phyloP scores from a whole-genome alignment of 2,888 invertebrate species.

The Lapara coniferarum region DNA sequence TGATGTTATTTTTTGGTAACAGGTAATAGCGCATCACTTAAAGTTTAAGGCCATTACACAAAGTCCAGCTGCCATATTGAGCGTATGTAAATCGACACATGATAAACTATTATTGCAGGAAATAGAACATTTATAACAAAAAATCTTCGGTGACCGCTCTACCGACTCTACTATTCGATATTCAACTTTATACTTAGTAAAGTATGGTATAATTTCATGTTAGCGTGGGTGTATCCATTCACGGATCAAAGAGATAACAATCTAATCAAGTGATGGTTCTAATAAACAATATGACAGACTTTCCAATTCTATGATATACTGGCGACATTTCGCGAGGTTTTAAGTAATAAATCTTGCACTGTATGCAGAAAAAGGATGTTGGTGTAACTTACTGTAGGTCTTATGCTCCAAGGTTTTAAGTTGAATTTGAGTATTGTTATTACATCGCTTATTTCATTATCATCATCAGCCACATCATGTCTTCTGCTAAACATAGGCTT shows the following conservation, averaged over 20 bases:
- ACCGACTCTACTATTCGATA: neutral
- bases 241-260: conserved; percentile 16
- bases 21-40: conserved; percentile 53
- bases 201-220: neutral
- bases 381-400: too few relatives aligned
- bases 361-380: too few relatives aligned
- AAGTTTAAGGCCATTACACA: conserved; percentile 65
- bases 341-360: neutral
- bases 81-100: conserved; percentile 40
- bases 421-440: too few relatives aligned
- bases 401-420: too few relatives aligned
- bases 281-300: conserved; percentile 19
- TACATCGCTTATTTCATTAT: too few relatives aligned
- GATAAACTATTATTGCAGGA: conserved; percentile 28
- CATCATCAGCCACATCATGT: too few relatives aligned
- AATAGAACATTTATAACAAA: conserved; percentile 14
- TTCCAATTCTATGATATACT: conserved; percentile 12
- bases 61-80: conserved; percentile 38
- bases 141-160: neutral
- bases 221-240: neutral
- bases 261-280: neutral
- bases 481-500: too few relatives aligned
- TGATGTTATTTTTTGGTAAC: conserved; percentile 53
- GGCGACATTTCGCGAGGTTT: neutral
- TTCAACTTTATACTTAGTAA: neutral